phyloP scores from a whole-genome alignment of 2,113 vertebrate species.

The Halichoerus grypus region DNA sequence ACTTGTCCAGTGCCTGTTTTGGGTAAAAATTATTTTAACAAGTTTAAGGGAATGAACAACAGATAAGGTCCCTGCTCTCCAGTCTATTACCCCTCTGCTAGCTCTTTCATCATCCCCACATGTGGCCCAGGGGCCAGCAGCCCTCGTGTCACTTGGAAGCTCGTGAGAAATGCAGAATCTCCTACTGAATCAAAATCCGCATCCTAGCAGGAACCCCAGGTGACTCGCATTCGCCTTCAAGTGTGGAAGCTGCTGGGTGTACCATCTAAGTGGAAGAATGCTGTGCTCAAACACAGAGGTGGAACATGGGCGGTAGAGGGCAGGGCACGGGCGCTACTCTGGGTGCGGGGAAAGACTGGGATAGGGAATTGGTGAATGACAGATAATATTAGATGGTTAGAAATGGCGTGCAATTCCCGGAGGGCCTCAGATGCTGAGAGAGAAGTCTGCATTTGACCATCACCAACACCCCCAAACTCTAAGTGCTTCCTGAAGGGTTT shows the following conservation, averaged over 20 bases:
- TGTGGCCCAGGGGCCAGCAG: neutral
- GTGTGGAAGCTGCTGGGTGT: accelerated
- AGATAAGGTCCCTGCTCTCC: neutral
- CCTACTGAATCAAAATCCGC: neutral
- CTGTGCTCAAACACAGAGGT: accelerated
- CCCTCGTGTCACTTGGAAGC: accelerated
- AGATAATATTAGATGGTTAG: neutral
- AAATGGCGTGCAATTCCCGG: neutral
- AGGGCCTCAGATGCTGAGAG: neutral
- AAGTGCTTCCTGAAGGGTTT: neutral
- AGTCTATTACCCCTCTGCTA: accelerated
- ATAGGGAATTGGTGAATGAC: neutral
- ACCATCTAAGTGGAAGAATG: neutral
- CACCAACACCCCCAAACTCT: neutral
- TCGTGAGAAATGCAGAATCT: neutral
- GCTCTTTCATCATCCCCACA: neutral
- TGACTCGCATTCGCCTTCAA: accelerated
- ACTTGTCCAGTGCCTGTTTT: neutral
- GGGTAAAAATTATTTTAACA: neutral
- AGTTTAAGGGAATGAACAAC: neutral
- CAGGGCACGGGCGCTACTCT: no score
- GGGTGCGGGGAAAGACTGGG: neutral
- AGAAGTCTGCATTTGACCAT: neutral
- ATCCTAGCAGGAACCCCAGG: neutral
- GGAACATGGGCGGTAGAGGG: accelerated